Conservation (phyloP, 2,113 vertebrate genomes). For the Paedocypris sp. region DNA sequence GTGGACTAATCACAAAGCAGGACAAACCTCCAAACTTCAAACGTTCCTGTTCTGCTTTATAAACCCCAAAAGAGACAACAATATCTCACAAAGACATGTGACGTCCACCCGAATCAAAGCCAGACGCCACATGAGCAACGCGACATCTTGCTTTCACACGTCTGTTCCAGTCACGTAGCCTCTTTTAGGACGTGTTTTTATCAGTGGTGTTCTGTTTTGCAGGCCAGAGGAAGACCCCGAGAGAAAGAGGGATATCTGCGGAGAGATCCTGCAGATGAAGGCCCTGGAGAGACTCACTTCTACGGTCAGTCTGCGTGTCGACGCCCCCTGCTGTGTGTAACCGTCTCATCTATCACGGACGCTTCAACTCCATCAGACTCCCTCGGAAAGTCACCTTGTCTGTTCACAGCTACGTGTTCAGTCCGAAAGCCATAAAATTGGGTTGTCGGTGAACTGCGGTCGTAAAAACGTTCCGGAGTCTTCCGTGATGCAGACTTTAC, state of each 20-base stretch:
- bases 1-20: no score
- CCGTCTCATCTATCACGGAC: constrained; percentile 21
- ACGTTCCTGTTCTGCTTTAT: no score
- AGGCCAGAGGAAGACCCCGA: constrained; percentile 79
- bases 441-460: no score
- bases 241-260: constrained; percentile 77
- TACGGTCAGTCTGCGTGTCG: constrained; percentile 64
- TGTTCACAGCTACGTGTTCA: neutral
- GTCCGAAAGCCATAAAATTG: no score
- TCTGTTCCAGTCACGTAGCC: neutral
- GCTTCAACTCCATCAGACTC: neutral
- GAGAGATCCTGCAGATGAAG: constrained; percentile 79
- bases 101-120: no score
- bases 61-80: no score
- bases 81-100: no score
- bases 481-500: no score
- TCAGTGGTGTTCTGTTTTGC: neutral
- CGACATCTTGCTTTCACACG: no score
- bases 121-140: no score
- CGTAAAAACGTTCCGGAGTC: no score
- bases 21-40: no score
- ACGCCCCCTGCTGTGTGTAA: constrained; percentile 12
- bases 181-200: constrained; percentile 3
- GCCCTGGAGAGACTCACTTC: constrained; percentile 84
- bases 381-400: neutral